Base-by-base conservation (phyloP, 2,113 vertebrate genomes). In the Calyptommatus sinebrachiatus region DNA sequence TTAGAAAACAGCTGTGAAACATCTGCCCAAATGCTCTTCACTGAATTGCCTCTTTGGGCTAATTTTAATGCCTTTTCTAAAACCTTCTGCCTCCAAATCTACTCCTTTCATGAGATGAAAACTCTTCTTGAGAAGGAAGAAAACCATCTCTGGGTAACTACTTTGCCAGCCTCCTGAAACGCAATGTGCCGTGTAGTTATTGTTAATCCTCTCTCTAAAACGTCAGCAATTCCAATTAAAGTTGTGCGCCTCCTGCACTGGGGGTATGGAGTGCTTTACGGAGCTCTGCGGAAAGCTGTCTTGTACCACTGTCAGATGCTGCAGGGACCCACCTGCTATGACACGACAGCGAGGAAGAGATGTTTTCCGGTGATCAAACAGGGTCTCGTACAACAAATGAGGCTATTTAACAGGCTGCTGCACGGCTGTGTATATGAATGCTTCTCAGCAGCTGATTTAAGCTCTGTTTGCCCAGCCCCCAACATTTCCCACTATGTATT, bases 301-400 rank as follows among this genome's bases (percentile, higher is more conserved):
- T 10, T 31, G 24, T 81, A 46, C 53, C 5, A 35, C 73, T 81
- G 73, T 76, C 79, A 81, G 65, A 28, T n/a, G 28, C 57, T 70
- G 79, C 73, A 70, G 57, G 41, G 66, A 76, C 35, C 79, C 79
- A 81, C 66, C 79, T 76, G 73, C 8, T 20, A 31, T 29, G 69
- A 81, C 66, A 76, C 62, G 73, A 70, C 79, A 76, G 73, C 73
- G 31, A 14, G 22, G 8, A 28, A 70, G 65, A 60, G 41, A 75
- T 76, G 79, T 61, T 76, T 81, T 62, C 73, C 41, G 41, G 67
- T 70, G 79, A 81, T 81, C 79, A 81, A 81, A 81, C 79, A 81
- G 79, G 73, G 67, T 61, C 67, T 81, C 53, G 29, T 28, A 35
- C 66, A 81, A 81, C 72, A 81, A 81, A 76, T 35, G 66, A 76